Percentiles rank a stretch among this genome's conserved stretches.
phyloP scores from a whole-genome alignment of 2,113 vertebrate genomes.

The Lophius piscatorius region DNA sequence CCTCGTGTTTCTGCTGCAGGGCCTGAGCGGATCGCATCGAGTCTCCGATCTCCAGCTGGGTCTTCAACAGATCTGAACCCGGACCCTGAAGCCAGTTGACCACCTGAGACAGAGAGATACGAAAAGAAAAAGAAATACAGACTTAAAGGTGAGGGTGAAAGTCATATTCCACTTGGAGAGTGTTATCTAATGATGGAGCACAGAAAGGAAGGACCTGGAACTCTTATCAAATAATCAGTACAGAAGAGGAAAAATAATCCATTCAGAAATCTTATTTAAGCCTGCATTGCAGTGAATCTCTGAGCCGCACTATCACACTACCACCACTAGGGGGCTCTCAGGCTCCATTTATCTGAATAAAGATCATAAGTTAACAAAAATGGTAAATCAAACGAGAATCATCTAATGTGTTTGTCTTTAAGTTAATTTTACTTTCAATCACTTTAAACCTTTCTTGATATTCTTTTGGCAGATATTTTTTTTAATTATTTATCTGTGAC shows the following conservation, averaged over 20 bases:
- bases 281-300: constrained; percentile 27
- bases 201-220: too few species aligned
- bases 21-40: constrained; percentile 95
- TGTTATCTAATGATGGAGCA: too few species aligned
- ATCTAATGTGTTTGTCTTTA: too few species aligned
- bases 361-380: neutral
- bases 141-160: too few species aligned
- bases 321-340: constrained; percentile 24
- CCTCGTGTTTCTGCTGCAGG: constrained; percentile 97
- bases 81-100: constrained; percentile 99
- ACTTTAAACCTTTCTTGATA: neutral
- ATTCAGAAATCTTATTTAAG: too few species aligned
- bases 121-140: neutral
- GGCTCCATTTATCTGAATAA: neutral
- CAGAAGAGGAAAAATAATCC: too few species aligned
- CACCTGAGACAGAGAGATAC: constrained; percentile 79
- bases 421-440: neutral
- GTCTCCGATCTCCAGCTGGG: constrained; percentile 96
- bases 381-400: too few species aligned
- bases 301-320: too few species aligned
- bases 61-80: constrained; percentile 92
- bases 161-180: too few species aligned
- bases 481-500: too few species aligned
- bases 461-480: neutral
- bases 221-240: too few species aligned